phyloP scores from a whole-genome alignment of 2,113 vertebrate genomes.

The Gnathonemus longibarbis region DNA sequence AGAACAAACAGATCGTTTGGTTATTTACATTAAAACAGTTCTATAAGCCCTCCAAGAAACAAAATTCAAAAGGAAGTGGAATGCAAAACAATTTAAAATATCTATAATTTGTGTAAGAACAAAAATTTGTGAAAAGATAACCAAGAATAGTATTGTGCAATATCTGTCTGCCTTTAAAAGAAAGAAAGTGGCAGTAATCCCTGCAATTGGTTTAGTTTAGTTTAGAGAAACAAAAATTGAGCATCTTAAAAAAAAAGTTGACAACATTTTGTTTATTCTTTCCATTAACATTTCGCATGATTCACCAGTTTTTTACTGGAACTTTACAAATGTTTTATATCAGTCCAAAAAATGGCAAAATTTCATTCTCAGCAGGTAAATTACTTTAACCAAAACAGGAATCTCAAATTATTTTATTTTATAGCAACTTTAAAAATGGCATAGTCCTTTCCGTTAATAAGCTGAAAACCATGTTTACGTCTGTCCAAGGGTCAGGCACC shows the following conservation, averaged over 20 bases:
- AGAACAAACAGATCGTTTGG: slow-evolving; percentile 55
- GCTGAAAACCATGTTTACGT: slow-evolving; percentile 24
- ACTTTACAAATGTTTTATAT: slow-evolving; percentile 22
- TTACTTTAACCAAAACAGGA: slow-evolving; percentile 39
- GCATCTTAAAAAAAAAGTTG: slow-evolving; percentile 57
- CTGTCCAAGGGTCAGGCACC: slow-evolving; percentile 32
- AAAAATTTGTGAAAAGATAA: slow-evolving; percentile 64
- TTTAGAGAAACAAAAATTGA: slow-evolving; percentile 50
- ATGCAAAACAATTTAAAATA: slow-evolving; percentile 68
- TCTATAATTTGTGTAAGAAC: slow-evolving; percentile 53
- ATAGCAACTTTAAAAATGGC: slow-evolving; percentile 56
- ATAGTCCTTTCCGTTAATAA: slow-evolving; percentile 57
- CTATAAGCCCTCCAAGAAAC: slow-evolving; percentile 47
- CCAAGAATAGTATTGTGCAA: slow-evolving; percentile 76
- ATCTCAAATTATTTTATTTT: slow-evolving; percentile 28
- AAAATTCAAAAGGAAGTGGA: slow-evolving; percentile 57
- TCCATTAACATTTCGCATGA: slow-evolving; percentile 42
- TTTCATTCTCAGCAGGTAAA: slow-evolving; percentile 36
- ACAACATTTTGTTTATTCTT: slow-evolving; percentile 47
- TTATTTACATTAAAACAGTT: slow-evolving; percentile 57
- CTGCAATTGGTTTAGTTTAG: slow-evolving; percentile 74
- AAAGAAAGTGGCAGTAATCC: slow-evolving; percentile 77
- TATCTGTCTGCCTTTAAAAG: slow-evolving; percentile 75
- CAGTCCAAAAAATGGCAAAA: slow-evolving; percentile 47
- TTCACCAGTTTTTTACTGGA: slow-evolving; percentile 36